These are phyloP conservation scores for Dendrolimus punctatus DNA, from an alignment of 1,140 invertebrate genomes.

Conservation along the genomic window DNA sequence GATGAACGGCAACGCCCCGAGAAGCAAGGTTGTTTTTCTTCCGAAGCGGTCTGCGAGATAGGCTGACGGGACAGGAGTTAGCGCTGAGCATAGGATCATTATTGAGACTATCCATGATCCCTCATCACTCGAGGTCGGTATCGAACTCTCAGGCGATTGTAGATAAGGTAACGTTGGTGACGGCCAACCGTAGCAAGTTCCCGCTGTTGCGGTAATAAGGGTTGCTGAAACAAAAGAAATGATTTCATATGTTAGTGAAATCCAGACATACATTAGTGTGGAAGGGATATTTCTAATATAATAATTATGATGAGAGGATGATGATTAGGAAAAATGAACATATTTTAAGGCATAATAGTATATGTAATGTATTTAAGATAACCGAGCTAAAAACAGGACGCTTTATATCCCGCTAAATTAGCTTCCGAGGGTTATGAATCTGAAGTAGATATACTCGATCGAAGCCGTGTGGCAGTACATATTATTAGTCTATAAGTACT, in stretches of 20 bases:
- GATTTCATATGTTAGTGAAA: background rate
- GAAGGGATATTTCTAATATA: too few species aligned
- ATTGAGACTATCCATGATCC: constrained; percentile 78
- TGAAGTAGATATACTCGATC: too few species aligned
- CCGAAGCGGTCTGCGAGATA: constrained; percentile 73
- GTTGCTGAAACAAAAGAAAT: constrained; percentile 54
- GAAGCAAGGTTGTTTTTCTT: constrained; percentile 77
- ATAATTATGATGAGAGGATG: background rate
- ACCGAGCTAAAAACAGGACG: too few species aligned
- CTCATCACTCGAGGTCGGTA: constrained; percentile 71
- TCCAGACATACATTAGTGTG: too few species aligned
- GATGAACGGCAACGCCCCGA: constrained; percentile 75
- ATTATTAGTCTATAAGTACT: too few species aligned
- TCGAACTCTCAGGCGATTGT: constrained; percentile 48
- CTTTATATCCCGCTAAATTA: too few species aligned
- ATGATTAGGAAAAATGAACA: too few species aligned
- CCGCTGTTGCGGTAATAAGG: constrained; percentile 68
- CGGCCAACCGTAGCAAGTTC: constrained; percentile 74
- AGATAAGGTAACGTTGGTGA: constrained; percentile 73
- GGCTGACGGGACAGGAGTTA: constrained; percentile 64
- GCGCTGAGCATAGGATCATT: constrained; percentile 66
- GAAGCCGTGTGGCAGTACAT: too few species aligned
- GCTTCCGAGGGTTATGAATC: too few species aligned
- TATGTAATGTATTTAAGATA: too few species aligned
- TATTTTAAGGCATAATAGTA: too few species aligned